Evolutionary conservation across 1,140 invertebrate genomes (phyloP), one percentile per base, ranked within the genome.

Genomic region (Dryas iulia): DNA sequence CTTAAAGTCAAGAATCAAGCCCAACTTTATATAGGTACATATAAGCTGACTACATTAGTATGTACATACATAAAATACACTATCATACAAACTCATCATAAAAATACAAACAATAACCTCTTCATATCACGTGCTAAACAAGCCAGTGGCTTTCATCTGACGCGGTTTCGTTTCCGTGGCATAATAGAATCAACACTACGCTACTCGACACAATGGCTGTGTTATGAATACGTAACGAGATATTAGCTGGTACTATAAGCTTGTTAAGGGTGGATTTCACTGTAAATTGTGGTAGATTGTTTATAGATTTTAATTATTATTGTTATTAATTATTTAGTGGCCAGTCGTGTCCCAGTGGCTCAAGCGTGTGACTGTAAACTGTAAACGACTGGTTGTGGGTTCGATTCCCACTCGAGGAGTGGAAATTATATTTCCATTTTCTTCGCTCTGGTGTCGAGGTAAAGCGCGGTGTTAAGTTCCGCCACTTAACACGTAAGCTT

Each of bases 161-260:
- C 81, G 77, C 81, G 75, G 77, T 76, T 83, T 79, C 79, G 79
- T 84, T 86, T 84, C 78, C 78, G 81, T 73, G 67, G 69, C 66
- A 76, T 84, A 83, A 86, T 84, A 83, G 79, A 86, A 86, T 84
- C 78, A 84, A 80, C 81, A 81, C 74, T 73, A 78, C 74, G 76
- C 77, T 78, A 76, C 77, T 78, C 79, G 69, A 77, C 79, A 84
- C 84, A 86, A 84, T 82, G 70, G 72, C 71, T 74, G 72, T 62
- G 82, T 79, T 86, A 86, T 86, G 84, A 86, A 86, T 86, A 83
- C 78, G 67, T 84, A 86, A 86, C 78, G 81, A 83, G 77, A 77
- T 73, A 84, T 86, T 80, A 82, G 75, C 78, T 76, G 77, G 76
- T 77, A 79, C 25, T 56, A 4, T 56, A n/a, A 56, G 23, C 53